Percentiles rank a stretch among this genome's conserved stretches.
Evolutionary conservation across 30 jellyfish, hydroid and myxozoan genomes (phyloP).

Genomic region (Nemopilema nomurai): DNA sequence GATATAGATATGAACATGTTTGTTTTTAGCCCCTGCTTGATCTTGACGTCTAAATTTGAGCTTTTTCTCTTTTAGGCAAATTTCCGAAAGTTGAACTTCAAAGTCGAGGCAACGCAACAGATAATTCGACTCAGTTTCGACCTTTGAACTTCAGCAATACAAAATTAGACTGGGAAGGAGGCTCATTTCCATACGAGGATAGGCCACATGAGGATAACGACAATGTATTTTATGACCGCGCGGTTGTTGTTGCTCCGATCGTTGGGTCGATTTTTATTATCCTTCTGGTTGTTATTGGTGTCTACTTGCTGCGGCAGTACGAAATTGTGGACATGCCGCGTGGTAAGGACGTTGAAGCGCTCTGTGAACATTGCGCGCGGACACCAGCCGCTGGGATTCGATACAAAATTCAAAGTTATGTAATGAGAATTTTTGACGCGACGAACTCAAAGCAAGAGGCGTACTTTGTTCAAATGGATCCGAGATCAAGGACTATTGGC

Average conservation of each 20-base stretch:
- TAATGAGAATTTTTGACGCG: slow-evolving; percentile 55
- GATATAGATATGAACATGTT: too few relatives aligned
- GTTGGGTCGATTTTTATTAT: slow-evolving; percentile 65
- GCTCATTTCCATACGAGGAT: slow-evolving; percentile 64
- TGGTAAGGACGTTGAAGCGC: slow-evolving; percentile 52
- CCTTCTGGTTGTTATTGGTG: slow-evolving; percentile 29
- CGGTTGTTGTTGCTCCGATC: slow-evolving; percentile 68
- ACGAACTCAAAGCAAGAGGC: slow-evolving; percentile 52
- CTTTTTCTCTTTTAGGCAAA: not conserved
- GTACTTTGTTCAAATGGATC: slow-evolving; percentile 48
- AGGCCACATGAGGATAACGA: slow-evolving; percentile 12
- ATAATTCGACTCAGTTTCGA: not conserved
- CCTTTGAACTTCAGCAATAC: slow-evolving; percentile 34
- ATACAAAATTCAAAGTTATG: slow-evolving; percentile 49
- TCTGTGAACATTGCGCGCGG: slow-evolving; percentile 47
- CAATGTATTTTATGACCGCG: slow-evolving; percentile 42
- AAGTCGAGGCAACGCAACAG: not conserved
- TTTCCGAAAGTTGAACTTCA: not conserved
- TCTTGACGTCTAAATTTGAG: too few relatives aligned
- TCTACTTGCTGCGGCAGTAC: slow-evolving; percentile 65
- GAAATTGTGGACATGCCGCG: slow-evolving; percentile 50
- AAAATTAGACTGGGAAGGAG: slow-evolving; percentile 70
- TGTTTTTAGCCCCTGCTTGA: too few relatives aligned
- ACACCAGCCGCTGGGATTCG: slow-evolving; percentile 42
- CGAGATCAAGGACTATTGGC: slow-evolving; percentile 58